Evolutionary conservation across 2,797 vertebrate genomes (phyloP), one percentile per base, ranked within the genome.

Genomic region (Clarias fuscus): DNA sequence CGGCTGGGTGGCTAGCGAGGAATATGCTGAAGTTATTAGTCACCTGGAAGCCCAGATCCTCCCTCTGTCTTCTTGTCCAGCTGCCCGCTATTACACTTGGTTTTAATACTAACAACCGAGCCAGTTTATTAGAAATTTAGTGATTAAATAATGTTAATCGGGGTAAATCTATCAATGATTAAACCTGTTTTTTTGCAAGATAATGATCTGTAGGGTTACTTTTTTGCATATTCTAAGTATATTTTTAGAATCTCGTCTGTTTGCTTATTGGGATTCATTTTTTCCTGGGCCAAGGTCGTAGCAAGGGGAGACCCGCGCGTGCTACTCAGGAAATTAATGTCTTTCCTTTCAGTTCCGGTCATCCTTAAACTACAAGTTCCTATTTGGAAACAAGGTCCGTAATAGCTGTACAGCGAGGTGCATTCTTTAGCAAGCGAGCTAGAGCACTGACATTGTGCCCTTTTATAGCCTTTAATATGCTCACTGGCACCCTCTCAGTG

Each of bases 201-300:
- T 14, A 14, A 40, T 1, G 1, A 20, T 62, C 43, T 22, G 43
- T 53, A 37, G 17, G 15, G 6, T 67, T 67, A 67, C 30, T 67
- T 67, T 3, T 33, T 20, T 71, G 43, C 8, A 10, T 48, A 48
- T 48, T 48, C 1, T 48, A 43, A 37, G 37, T 43, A 43, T 43
- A 43, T 48, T 48, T 48, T 48, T 48, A 10, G 37, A 10, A 48
- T 48, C 43, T 48, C 43, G 43, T 2, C 43, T 43, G 43, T 43
- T 48, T 48, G 8, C 7, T 48, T 48, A 48, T 37, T 22, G 15
- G 24, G 7, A 2, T 7, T 61, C 20, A 3, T 62, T 20, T 40
- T 62, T 58, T 15, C 27, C 30, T 84, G 79, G 1, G 30, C 68
- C 94, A 96, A 96, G 96, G 96, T 95, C 95, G 94, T 68, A 71